phyloP scores from a whole-genome alignment of 2,797 vertebrate genomes.

The Hyperoplus immaculatus region DNA sequence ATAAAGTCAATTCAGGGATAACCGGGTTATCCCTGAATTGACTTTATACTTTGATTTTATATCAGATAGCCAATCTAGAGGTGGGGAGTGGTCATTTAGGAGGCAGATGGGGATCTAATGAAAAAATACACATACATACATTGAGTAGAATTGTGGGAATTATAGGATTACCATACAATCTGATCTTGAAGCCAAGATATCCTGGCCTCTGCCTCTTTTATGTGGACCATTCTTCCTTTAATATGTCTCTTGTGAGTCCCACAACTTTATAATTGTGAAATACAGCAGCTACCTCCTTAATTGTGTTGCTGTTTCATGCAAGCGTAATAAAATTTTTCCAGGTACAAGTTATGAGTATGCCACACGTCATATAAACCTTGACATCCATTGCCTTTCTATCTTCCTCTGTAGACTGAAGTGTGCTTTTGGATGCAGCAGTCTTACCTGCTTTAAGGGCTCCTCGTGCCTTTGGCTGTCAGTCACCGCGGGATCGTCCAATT shows the following conservation, averaged over 20 bases:
- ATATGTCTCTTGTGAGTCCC: not conserved
- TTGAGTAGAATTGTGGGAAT: not conserved
- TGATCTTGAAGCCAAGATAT: not conserved
- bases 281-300: not conserved
- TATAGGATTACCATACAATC: not conserved
- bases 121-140: not conserved
- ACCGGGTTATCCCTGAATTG: not conserved
- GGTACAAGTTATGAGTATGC: not conserved
- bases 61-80: constrained; percentile 1
- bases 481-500: constrained; percentile 83
- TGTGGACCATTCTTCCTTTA: not conserved
- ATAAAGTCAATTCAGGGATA: too few species aligned
- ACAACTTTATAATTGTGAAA: not conserved
- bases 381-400: too few species aligned
- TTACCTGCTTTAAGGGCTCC: constrained; percentile 79
- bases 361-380: not conserved
- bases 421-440: constrained; percentile 36
- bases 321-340: not conserved
- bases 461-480: constrained; percentile 67
- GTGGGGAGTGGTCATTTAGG: not conserved
- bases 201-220: not conserved
- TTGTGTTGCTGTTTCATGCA: not conserved
- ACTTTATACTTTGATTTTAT: not conserved
- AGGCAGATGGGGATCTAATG: not conserved
- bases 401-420: too few species aligned